phyloP scores from a whole-genome alignment of 2,113 vertebrate species.

The Cichladusa arquata region DNA sequence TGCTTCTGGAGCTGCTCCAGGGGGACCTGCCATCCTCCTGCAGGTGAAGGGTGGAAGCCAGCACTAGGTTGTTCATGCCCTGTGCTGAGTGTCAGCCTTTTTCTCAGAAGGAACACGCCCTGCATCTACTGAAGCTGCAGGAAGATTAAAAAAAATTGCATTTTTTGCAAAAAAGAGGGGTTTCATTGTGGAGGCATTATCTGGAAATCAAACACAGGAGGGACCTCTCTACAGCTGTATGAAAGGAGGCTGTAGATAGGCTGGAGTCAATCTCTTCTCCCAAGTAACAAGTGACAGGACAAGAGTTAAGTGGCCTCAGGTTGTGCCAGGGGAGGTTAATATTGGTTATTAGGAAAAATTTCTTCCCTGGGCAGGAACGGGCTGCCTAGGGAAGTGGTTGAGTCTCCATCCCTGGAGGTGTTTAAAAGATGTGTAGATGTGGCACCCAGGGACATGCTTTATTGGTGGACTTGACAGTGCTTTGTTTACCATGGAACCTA shows the following conservation, averaged over 20 bases:
- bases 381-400: not conserved
- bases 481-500: not conserved
- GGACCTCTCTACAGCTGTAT: not conserved
- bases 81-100: not conserved
- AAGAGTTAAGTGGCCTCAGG: not conserved
- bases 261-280: not conserved
- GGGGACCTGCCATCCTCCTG: not conserved
- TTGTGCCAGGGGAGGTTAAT: not conserved
- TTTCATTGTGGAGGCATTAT: not conserved
- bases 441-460: no score
- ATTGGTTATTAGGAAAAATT: not conserved
- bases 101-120: fast-evolving
- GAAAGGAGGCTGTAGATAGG: not conserved
- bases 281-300: not conserved
- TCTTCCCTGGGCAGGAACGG: not conserved
- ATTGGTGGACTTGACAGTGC: not conserved
- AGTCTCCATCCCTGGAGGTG: not conserved
- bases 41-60: not conserved
- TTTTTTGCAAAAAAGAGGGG: not conserved
- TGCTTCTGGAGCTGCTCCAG: not conserved
- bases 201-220: not conserved
- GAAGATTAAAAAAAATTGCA: not conserved
- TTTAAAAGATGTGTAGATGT: not conserved
- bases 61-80: fast-evolving
- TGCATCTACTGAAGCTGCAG: not conserved